Percentiles rank a stretch among this genome's conserved stretches.
Evolutionary conservation across 2,113 vertebrate genomes (phyloP).

Genomic region (Lonchura striata): DNA sequence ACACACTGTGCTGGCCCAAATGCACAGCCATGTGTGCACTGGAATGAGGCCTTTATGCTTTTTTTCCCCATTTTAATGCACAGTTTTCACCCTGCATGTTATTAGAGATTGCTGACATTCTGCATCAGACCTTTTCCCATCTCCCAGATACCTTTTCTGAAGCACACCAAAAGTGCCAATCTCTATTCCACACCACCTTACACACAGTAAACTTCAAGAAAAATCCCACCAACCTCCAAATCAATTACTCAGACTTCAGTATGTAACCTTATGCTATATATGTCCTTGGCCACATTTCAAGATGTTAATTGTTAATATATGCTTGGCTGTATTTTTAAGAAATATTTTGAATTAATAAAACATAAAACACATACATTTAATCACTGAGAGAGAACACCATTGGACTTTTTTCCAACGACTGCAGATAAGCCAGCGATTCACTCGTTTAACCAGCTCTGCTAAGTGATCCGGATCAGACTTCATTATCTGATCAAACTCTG

Average conservation of each 20-base stretch:
- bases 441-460: slow-evolving; percentile 89
- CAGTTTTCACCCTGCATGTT: neutral
- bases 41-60: neutral
- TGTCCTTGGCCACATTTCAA: neutral
- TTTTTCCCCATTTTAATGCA: neutral
- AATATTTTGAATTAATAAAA: neutral
- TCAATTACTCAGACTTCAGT: neutral
- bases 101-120: neutral
- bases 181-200: neutral
- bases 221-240: neutral
- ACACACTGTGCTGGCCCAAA: neutral
- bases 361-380: slow-evolving; percentile 85
- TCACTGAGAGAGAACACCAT: slow-evolving; percentile 92
- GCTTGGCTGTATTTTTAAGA: neutral
- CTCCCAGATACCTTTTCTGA: neutral
- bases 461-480: slow-evolving; percentile 97
- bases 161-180: neutral
- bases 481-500: slow-evolving; percentile 99
- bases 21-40: neutral
- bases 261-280: neutral
- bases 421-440: slow-evolving; percentile 96
- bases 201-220: neutral
- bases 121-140: neutral
- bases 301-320: neutral
- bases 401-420: slow-evolving; percentile 99